Evolutionary conservation across 2,888 invertebrate genomes (phyloP).

Genomic region (Tuta absoluta): DNA sequence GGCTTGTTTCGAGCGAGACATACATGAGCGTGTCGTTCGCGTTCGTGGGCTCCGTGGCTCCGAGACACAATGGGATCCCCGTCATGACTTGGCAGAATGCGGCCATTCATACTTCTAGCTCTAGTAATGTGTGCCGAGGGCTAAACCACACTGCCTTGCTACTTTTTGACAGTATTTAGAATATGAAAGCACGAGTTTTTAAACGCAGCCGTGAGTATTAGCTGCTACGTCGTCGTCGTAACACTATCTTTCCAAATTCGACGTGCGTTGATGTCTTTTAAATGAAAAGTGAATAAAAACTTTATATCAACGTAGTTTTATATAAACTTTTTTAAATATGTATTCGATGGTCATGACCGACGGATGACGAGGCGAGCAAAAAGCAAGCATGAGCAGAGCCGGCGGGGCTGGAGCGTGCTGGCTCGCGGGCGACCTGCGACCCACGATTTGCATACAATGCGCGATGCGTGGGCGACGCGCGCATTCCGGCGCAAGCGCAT

Average conservation of each 20-base stretch:
- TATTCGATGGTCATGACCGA: constrained; percentile 6
- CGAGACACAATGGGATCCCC: constrained; percentile 75
- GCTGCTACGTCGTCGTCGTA: not conserved
- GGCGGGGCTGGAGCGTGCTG: constrained; percentile 42
- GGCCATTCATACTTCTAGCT: constrained; percentile 64
- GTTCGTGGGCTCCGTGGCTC: constrained; percentile 65
- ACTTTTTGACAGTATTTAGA: not conserved
- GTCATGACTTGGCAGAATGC: constrained; percentile 72
- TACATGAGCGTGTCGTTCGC: constrained; percentile 57
- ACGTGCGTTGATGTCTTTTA: constrained; percentile 16
- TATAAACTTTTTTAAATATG: not conserved
- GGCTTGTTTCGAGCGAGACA: constrained; percentile 66
- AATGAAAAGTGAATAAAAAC: not conserved
- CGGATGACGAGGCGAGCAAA: not conserved
- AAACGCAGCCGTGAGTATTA: too few species aligned
- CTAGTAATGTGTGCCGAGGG: constrained; percentile 30
- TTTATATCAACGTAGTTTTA: not conserved
- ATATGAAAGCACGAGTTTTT: too few species aligned
- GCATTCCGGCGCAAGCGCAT: constrained; percentile 31
- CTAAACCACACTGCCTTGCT: constrained; percentile 11
- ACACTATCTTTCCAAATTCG: not conserved
- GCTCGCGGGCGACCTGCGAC: constrained; percentile 69
- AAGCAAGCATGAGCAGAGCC: constrained; percentile 37
- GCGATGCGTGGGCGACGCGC: constrained; percentile 64
- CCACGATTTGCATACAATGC: constrained; percentile 79